These are phyloP conservation scores for Threskiornis aethiopicus DNA, from an alignment of 2,797 vertebrate genomes.

Conservation along the genomic window DNA sequence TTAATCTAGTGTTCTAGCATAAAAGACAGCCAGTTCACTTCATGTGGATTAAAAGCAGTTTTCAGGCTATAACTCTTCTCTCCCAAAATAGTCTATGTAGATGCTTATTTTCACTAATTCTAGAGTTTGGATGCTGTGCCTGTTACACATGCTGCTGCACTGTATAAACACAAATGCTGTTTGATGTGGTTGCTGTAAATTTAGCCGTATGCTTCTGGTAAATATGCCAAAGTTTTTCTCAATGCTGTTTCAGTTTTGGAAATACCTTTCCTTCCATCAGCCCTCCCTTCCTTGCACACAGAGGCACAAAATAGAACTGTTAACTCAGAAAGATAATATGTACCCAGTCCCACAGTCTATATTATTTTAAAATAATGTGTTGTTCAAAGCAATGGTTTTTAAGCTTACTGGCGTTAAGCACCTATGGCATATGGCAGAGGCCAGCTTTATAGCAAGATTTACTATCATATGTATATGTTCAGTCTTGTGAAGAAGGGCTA, in stretches of 20 bases:
- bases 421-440: background rate
- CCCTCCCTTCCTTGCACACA: background rate
- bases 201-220: background rate
- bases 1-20: constrained; percentile 38
- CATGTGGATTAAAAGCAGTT: constrained; percentile 48
- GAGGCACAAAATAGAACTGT: background rate
- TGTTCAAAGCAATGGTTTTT: background rate
- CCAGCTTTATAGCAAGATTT: background rate
- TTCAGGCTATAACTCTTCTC: constrained; percentile 34
- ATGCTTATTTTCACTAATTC: background rate
- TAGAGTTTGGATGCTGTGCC: background rate
- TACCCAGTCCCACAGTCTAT: background rate
- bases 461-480: background rate
- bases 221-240: background rate
- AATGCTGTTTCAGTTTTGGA: background rate
- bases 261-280: background rate
- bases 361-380: background rate
- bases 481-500: background rate
- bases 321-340: background rate
- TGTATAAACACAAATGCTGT: background rate
- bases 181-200: background rate
- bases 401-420: background rate
- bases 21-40: constrained; percentile 35
- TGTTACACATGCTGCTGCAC: background rate
- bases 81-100: constrained; percentile 1